Evolutionary conservation across 2,888 invertebrate species (phyloP).

Genomic region (Aphodius granarius): DNA sequence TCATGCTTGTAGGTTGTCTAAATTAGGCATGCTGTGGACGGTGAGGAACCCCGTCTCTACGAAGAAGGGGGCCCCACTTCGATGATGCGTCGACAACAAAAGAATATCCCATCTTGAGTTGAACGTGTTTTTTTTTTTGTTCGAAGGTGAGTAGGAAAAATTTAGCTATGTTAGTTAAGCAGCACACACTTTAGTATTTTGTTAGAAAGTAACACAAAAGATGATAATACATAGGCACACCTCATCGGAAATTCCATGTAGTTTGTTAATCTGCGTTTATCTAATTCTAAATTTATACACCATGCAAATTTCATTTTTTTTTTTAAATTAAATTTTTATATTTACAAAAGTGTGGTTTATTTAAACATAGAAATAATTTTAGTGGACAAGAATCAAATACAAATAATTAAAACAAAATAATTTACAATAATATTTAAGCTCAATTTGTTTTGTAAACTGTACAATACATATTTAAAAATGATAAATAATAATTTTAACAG

Average conservation of each 20-base stretch:
- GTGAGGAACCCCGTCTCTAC: slow-evolving; percentile 14
- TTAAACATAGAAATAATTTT: not conserved
- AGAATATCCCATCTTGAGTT: not conserved
- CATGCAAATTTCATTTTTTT: not conserved
- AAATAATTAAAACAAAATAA: no score
- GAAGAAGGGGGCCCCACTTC: slow-evolving; percentile 14
- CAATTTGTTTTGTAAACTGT: not conserved
- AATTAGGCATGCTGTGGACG: slow-evolving; percentile 40
- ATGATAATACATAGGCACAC: not conserved
- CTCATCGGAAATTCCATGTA: not conserved
- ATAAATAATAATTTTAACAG: no score
- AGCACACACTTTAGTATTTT: slow-evolving; percentile 32
- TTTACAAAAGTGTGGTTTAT: not conserved
- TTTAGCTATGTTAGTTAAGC: slow-evolving; percentile 35
- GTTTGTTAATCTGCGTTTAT: not conserved
- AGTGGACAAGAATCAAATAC: no score
- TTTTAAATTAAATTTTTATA: not conserved
- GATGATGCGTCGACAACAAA: not conserved
- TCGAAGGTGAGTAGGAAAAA: not conserved
- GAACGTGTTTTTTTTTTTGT: slow-evolving; percentile 6
- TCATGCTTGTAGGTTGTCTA: slow-evolving; percentile 37
- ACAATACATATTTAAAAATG: no score
- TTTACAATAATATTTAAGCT: not conserved
- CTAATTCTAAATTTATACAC: not conserved
- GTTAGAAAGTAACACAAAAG: not conserved